Conservation (phyloP, 2,797 vertebrate species). For the Toxotes lorentzi region DNA sequence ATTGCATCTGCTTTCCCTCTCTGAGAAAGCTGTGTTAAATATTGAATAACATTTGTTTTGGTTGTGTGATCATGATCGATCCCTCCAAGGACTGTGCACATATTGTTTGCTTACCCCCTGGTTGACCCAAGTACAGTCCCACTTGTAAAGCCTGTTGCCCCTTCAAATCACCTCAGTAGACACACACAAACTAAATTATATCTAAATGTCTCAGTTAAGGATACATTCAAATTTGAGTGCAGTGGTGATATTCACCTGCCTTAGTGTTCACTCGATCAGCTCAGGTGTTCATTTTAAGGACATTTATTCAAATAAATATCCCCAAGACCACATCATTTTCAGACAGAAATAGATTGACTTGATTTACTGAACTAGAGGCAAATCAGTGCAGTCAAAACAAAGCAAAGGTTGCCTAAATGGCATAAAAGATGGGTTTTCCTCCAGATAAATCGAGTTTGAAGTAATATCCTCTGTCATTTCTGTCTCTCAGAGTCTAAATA, state of each 20-base stretch:
- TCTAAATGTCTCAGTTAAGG: constrained; percentile 26
- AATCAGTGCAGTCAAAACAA: constrained; percentile 38
- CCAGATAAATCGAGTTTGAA: constrained; percentile 31
- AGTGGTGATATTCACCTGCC: background rate
- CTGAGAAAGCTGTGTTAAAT: constrained; percentile 42
- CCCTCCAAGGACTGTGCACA: constrained; percentile 17
- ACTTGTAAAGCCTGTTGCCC: background rate
- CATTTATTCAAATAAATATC: constrained; percentile 42
- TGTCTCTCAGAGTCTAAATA: constrained; percentile 27
- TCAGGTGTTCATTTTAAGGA: constrained; percentile 41
- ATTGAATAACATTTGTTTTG: constrained; percentile 53
- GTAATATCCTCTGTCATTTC: constrained; percentile 26
- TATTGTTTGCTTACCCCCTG: constrained; percentile 24
- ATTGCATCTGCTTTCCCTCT: constrained; percentile 31
- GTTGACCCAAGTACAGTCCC: constrained; percentile 2
- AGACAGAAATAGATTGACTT: constrained; percentile 34
- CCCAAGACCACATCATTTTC: constrained; percentile 32
- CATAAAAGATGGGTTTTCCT: constrained; percentile 27
- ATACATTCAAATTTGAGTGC: constrained; percentile 28
- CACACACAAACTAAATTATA: constrained; percentile 22
- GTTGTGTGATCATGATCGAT: constrained; percentile 37
- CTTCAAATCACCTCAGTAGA: constrained; percentile 2
- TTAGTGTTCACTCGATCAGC: constrained; percentile 8
- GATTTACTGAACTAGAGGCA: constrained; percentile 43
- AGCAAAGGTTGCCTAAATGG: constrained; percentile 10